These are phyloP conservation scores for Apamea sordens DNA, from an alignment of 2,888 invertebrate genomes.

Conservation along the genomic window DNA sequence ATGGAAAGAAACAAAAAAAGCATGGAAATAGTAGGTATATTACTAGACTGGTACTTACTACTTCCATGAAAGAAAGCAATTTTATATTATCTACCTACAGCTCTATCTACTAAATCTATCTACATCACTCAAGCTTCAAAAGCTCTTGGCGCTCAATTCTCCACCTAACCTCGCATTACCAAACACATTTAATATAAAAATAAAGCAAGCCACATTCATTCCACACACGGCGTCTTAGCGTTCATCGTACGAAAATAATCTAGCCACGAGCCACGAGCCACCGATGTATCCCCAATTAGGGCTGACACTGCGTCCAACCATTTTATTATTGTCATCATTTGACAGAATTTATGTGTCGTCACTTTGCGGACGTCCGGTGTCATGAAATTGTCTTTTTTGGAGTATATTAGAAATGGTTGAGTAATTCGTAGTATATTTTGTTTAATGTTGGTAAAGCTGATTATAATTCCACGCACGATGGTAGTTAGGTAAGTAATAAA, in stretches of 20 bases:
- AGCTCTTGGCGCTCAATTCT: neutral
- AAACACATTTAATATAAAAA: constrained; percentile 51
- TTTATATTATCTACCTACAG: neutral
- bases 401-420: constrained; percentile 2
- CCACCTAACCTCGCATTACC: constrained; percentile 10
- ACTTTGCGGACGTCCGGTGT: constrained; percentile 50
- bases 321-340: constrained; percentile 51
- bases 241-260: constrained; percentile 63
- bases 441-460: neutral
- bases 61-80: neutral
- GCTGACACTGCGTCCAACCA: constrained; percentile 39
- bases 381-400: constrained; percentile 18
- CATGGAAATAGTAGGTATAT: constrained; percentile 3
- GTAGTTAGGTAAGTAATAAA: constrained; percentile 7
- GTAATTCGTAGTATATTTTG: neutral
- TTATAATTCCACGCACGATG: constrained; percentile 22
- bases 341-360: constrained; percentile 34
- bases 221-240: constrained; percentile 38
- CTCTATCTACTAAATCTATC: neutral
- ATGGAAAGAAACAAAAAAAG: neutral
- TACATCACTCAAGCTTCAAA: constrained; percentile 8
- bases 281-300: constrained; percentile 54
- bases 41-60: neutral
- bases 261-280: constrained; percentile 46
- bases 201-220: constrained; percentile 49